phyloP scores from a whole-genome alignment of 2,888 invertebrate species.

The Polydrusus cervinus region DNA sequence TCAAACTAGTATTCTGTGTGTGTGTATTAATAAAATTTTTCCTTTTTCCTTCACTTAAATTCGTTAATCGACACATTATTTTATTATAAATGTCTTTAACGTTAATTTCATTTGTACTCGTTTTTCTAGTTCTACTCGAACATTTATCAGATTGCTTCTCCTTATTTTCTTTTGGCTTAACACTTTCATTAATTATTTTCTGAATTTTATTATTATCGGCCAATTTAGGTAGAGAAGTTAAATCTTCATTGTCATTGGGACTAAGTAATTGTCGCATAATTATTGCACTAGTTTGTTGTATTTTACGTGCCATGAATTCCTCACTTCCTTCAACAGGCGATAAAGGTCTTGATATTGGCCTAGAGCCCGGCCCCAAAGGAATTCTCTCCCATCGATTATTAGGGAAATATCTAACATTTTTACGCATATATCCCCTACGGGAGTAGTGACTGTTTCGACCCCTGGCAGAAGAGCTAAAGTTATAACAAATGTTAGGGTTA shows the following conservation, averaged over 20 bases:
- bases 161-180: constrained; percentile 2
- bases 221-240: constrained; percentile 6
- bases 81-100: constrained; percentile 66
- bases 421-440: background rate
- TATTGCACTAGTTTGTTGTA: constrained; percentile 66
- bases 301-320: constrained; percentile 66
- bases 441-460: constrained; percentile 11
- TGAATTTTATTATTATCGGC: background rate
- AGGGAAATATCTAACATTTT: constrained; percentile 8
- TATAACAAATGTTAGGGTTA: constrained; percentile 2
- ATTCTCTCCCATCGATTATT: constrained; percentile 4
- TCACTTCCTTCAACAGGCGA: constrained; percentile 67
- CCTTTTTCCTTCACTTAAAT: constrained; percentile 66
- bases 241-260: constrained; percentile 38
- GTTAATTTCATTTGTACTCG: constrained; percentile 54
- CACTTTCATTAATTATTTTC: background rate
- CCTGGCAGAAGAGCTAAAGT: constrained; percentile 15
- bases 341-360: constrained; percentile 37
- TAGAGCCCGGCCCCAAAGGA: background rate
- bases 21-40: constrained; percentile 65
- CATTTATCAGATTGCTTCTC: background rate
- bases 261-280: constrained; percentile 64
- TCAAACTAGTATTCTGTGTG: constrained; percentile 62
- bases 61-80: constrained; percentile 67
- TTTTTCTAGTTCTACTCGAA: constrained; percentile 44